phyloP scores from a whole-genome alignment of 2,888 invertebrate species.

The Drosophila incognita region DNA sequence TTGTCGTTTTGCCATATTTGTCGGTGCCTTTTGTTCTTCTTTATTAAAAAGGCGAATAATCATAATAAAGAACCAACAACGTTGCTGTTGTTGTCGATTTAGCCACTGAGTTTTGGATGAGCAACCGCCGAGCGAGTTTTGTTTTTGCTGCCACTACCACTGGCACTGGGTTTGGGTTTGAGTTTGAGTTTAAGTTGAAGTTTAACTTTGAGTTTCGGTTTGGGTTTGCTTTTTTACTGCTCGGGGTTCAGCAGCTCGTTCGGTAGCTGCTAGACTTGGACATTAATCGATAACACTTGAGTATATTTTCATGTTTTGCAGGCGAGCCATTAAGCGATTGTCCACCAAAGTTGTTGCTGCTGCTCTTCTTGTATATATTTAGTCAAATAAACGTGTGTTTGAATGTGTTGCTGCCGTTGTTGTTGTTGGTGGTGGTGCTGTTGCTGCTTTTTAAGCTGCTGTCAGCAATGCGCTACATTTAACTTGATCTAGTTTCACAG shows the following conservation, averaged over 20 bases:
- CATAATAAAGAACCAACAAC: slow-evolving; percentile 80
- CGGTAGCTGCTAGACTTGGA: slow-evolving; percentile 85
- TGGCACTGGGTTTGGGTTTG: slow-evolving; percentile 6
- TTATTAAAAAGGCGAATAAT: slow-evolving; percentile 80
- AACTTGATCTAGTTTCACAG: slow-evolving; percentile 21
- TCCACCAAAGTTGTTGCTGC: slow-evolving; percentile 68
- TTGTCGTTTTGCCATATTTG: slow-evolving; percentile 79
- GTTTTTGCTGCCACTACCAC: slow-evolving; percentile 42
- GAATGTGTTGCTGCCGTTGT: slow-evolving; percentile 46
- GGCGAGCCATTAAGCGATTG: slow-evolving; percentile 86
- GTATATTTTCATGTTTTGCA: slow-evolving; percentile 85
- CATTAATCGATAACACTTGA: slow-evolving; percentile 86
- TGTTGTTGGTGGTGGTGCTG: neutral
- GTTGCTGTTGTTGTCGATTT: slow-evolving; percentile 63
- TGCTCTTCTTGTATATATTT: slow-evolving; percentile 51
- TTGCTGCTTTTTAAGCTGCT: slow-evolving; percentile 23
- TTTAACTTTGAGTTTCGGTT: slow-evolving; percentile 15
- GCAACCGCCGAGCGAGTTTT: slow-evolving; percentile 71
- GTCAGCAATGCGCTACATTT: slow-evolving; percentile 23
- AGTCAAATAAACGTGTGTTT: slow-evolving; percentile 58
- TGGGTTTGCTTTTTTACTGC: slow-evolving; percentile 20
- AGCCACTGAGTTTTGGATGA: slow-evolving; percentile 82
- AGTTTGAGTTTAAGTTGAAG: slow-evolving; percentile 17
- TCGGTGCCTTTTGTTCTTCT: slow-evolving; percentile 81
- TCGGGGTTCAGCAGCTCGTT: slow-evolving; percentile 79